Percentiles rank a stretch among this genome's conserved stretches.
These are phyloP conservation scores for Rhinichthys klamathensis DNA, from an alignment of 2,113 vertebrate species.

Conservation along the genomic window DNA sequence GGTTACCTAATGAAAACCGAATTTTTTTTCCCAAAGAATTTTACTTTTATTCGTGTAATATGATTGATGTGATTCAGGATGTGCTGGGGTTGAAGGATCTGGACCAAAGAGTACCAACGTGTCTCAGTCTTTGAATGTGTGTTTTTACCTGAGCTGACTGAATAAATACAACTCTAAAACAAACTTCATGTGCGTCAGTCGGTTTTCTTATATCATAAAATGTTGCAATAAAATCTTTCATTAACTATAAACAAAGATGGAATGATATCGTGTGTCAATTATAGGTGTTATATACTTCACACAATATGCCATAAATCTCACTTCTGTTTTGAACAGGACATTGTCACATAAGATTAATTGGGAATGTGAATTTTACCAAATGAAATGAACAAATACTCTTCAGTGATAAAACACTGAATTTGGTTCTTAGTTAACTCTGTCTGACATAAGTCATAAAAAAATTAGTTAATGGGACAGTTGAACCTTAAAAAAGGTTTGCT, in stretches of 20 bases:
- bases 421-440: too few species aligned
- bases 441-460: too few species aligned
- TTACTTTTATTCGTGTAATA: neutral
- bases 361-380: neutral
- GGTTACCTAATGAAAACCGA: neutral
- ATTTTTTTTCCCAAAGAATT: neutral
- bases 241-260: neutral
- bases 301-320: neutral
- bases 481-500: too few species aligned
- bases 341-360: neutral
- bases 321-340: neutral
- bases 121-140: constrained; percentile 24
- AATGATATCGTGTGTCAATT: neutral
- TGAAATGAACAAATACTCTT: too few species aligned
- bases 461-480: too few species aligned
- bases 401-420: too few species aligned
- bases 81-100: constrained; percentile 32
- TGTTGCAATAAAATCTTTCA: neutral
- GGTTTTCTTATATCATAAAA: neutral
- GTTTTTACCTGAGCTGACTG: constrained; percentile 19
- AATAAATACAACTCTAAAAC: constrained; percentile 25
- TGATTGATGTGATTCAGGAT: constrained; percentile 14
- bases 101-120: constrained; percentile 28
- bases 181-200: neutral
- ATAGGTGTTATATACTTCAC: neutral